Percentiles rank a stretch among this genome's conserved stretches.
phyloP scores from a whole-genome alignment of 2,113 vertebrate species.

The Pandion haliaetus region DNA sequence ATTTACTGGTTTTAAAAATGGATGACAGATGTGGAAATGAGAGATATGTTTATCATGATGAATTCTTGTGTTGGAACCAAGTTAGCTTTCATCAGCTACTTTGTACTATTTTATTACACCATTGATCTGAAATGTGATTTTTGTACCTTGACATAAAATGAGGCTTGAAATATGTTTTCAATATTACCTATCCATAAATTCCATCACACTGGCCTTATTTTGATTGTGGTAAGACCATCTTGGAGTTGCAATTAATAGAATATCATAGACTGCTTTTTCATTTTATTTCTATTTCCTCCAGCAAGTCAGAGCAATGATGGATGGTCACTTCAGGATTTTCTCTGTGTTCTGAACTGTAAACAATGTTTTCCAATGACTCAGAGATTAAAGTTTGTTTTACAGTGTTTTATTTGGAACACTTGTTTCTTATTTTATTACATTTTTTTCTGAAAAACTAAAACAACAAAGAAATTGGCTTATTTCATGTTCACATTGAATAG shows the following conservation, averaged over 20 bases:
- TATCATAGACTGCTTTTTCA: background rate
- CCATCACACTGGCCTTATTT: constrained; percentile 1
- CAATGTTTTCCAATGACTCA: constrained; percentile 5
- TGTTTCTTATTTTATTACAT: background rate
- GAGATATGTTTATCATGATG: constrained; percentile 12
- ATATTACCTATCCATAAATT: constrained; percentile 24
- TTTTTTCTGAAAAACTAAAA: background rate
- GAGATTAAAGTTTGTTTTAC: background rate
- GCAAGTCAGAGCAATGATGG: background rate
- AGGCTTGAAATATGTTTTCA: constrained; percentile 23
- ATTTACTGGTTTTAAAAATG: constrained; percentile 30
- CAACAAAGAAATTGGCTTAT: background rate
- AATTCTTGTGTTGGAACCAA: constrained; percentile 35
- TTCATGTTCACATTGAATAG: background rate
- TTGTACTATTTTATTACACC: constrained; percentile 29
- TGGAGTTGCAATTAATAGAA: constrained; percentile 34
- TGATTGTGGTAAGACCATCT: background rate
- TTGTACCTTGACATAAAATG: constrained; percentile 19
- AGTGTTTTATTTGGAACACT: constrained; percentile 11
- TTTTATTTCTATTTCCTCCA: constrained; percentile 17
- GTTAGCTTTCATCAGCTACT: constrained; percentile 49
- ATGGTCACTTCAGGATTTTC: background rate
- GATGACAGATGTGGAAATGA: constrained; percentile 43
- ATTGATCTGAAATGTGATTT: constrained; percentile 41
- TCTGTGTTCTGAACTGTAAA: constrained; percentile 10